phyloP scores from a whole-genome alignment of 2,888 invertebrate genomes.

The Megastigmus dorsalis region DNA sequence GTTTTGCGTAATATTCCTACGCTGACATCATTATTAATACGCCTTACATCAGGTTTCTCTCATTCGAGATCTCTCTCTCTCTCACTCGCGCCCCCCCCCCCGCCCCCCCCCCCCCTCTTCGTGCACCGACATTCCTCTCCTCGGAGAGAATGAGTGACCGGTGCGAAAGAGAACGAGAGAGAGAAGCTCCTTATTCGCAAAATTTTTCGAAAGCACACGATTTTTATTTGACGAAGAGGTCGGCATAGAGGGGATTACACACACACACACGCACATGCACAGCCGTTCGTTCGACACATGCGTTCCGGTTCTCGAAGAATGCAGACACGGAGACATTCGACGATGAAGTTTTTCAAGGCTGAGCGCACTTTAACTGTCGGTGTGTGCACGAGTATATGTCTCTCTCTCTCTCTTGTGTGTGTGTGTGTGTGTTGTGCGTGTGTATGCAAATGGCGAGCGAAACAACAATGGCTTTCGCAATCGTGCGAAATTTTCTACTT shows the following conservation, averaged over 20 bases:
- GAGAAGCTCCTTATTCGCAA: not conserved
- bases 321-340: conserved; percentile 35
- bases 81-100: not conserved
- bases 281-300: conserved; percentile 31
- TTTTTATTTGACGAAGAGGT: too few relatives aligned
- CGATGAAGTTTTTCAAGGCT: conserved; percentile 56
- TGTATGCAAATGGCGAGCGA: conserved; percentile 38
- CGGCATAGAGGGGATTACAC: not conserved
- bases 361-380: conserved; percentile 36
- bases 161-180: not conserved
- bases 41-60: conserved; percentile 39
- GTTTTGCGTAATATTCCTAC: conserved; percentile 56
- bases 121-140: not conserved
- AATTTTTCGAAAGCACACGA: conserved; percentile 11
- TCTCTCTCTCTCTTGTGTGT: too few relatives aligned
- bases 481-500: conserved; percentile 53
- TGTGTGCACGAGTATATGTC: not conserved
- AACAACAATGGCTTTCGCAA: conserved; percentile 55
- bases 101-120: not conserved
- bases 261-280: not conserved
- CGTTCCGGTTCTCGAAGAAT: conserved; percentile 51
- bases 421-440: too few relatives aligned
- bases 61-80: not conserved
- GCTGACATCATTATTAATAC: conserved; percentile 54
- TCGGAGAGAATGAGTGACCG: too few relatives aligned